Percentiles rank a stretch among this genome's conserved stretches.
phyloP scores from a whole-genome alignment of 2,113 vertebrate genomes.

The Chroicocephalus ridibundus region DNA sequence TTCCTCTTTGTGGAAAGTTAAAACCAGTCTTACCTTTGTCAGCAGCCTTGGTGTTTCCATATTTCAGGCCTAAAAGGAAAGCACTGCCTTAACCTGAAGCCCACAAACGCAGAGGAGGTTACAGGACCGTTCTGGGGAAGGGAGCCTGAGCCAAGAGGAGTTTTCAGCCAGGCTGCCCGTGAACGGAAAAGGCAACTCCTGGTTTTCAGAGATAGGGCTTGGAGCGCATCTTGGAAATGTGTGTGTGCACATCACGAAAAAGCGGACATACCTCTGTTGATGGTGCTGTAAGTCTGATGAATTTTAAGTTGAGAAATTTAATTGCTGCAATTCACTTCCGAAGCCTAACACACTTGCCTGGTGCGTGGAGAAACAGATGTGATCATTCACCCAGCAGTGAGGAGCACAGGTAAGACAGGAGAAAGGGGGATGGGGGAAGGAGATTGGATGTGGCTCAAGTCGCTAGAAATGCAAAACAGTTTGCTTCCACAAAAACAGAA shows the following conservation, averaged over 20 bases:
- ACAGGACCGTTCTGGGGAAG: neutral
- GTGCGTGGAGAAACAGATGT: neutral
- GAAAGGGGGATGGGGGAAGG: neutral
- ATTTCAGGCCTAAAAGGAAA: neutral
- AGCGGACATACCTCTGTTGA: neutral
- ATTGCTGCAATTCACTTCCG: neutral
- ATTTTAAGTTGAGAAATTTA: neutral
- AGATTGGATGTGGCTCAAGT: neutral
- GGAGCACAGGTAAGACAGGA: neutral
- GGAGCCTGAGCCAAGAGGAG: neutral
- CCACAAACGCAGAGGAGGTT: neutral
- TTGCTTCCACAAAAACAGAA: neutral
- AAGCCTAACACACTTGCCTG: neutral
- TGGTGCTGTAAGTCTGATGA: neutral
- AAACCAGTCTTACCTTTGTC: neutral
- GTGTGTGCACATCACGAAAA: fast-evolving
- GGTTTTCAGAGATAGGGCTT: neutral
- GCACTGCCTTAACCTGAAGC: neutral
- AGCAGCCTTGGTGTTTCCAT: neutral
- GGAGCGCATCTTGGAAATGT: neutral
- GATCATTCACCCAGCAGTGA: neutral
- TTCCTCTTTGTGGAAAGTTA: neutral
- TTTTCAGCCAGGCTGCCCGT: neutral
- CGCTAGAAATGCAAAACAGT: neutral
- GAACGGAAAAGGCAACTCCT: neutral